Base-by-base conservation (phyloP, 2,113 vertebrate species). In the Cebidichthys violaceus region DNA sequence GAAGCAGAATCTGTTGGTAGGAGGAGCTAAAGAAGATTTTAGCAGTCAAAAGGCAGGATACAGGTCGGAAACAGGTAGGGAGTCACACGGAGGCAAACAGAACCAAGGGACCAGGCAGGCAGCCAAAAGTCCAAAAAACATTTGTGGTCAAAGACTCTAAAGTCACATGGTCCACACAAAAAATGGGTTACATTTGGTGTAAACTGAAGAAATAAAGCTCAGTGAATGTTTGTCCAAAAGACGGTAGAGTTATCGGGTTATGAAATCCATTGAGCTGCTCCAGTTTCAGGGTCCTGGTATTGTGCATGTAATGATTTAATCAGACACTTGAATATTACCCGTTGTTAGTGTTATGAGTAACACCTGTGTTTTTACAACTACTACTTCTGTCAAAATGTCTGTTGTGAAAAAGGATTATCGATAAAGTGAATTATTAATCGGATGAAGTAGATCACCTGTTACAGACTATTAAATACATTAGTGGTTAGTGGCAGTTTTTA, bases 81-180 rank as follows among this genome's bases (percentile, higher is more conserved):
- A 31, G 29, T 37, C 55, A 79, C n/a, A 75, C 8, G 17, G 74
- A 71, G 72, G 60, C 69, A 86, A 88, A 73, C 31, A 29, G 22
- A 35, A 60, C 35, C 37, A 50, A 81, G 43, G 39, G 62, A 85
- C 50, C 61, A 73, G 84, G 81, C 82, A 79, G 79, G 43, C 54
- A 35, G 85, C 73, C 77, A 87, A 73, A 73, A 81, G 41, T 68
- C 31, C 57, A 67, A 66, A 61, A 83, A 52, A 64, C 29, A 75
- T 24, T 66, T 45, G 59, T 33, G 67, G 29, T 85, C 52, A 67
- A 39, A 70, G 59, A 66, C 66, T 76, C 5, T 5, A 4, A 69
- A 59, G 54, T 69, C 79, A 61, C 29, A 59, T 14, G 4, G 35
- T 67, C 18, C 72, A 54, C 43, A 70, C 57, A 47, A 68, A 61